A percentile compares a stretch with the other conserved stretches of the same genome.
Evolutionary conservation across 2,888 invertebrate species (phyloP).

Genomic region (Tipula helvola): DNA sequence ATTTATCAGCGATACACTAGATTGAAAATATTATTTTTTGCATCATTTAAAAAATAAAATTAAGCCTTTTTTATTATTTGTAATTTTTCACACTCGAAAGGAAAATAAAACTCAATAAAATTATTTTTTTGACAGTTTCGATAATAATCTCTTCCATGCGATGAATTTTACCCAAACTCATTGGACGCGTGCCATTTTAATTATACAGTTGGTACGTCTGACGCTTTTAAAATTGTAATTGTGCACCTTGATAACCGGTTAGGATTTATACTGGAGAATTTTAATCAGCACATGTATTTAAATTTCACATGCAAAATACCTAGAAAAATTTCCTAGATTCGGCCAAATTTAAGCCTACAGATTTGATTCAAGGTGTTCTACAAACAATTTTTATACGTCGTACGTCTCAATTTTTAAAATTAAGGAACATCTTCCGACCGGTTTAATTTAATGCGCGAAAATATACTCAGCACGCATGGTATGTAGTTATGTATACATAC

Average conservation of each 20-base stretch:
- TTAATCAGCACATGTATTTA: too few species aligned
- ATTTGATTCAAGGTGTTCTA: too few species aligned
- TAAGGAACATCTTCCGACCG: neutral
- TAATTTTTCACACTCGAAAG: neutral
- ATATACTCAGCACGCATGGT: neutral
- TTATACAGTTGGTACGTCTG: neutral
- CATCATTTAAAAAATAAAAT: neutral
- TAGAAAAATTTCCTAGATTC: too few species aligned
- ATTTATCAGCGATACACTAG: neutral
- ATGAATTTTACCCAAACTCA: neutral
- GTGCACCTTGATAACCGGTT: neutral
- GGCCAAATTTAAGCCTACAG: too few species aligned
- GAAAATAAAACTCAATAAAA: neutral
- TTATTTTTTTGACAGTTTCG: neutral
- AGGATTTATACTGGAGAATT: neutral
- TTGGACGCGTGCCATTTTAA: neutral
- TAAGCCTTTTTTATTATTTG: neutral
- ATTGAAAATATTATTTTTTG: neutral
- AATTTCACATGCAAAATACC: too few species aligned
- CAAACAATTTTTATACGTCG: too few species aligned
- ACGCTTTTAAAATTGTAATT: neutral
- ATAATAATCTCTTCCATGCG: neutral
- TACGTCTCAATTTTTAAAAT: neutral
- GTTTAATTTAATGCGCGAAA: neutral
- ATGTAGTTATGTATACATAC: neutral